Evolutionary conservation across 2,888 invertebrate species (phyloP), one percentile per base, ranked within the genome.

Genomic region (Ernsta delagoae): DNA sequence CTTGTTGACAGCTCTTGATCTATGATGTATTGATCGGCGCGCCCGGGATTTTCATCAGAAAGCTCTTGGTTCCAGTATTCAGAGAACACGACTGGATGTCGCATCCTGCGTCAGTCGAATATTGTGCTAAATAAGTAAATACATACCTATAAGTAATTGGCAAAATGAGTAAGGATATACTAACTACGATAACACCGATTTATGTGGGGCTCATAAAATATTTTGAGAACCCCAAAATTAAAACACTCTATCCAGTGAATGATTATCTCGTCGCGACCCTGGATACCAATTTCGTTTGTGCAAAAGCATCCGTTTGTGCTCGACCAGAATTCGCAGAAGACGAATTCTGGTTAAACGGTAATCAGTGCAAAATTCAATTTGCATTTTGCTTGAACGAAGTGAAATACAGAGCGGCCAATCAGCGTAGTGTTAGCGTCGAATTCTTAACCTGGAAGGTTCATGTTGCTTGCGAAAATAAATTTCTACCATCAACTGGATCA

Each of bases 271-370:
- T 53, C 5, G 54, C 34, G 31, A 45, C 54, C 54, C 11, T 67
- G 36, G 66, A 67, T n/a, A 54, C 66, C n/a, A 24, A 36, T 34
- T 4, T 61, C 7, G n/a, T 45, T 6, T 54, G 66, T 16, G 45
- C 66, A 39, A 67, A 45, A 24, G 11, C 66, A 5, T 67, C 66
- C 0, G 66, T 61, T 16, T 67, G 66, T 31, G 66, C 66, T 5
- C 60, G 60, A 2, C 3, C 4, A 36, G 60, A 67, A 4, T 67
- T 67, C 53, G 60, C 60, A 2, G 34, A 67, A 34, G 34, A 67
- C 8, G 60, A 61, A 45, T 61, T 67, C 45, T 67, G 66, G 66
- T 45, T 67, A 11, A 67, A 67, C 45, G 60, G 66, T 11, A 43
- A 54, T 9, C 43, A 59, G 36, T 54, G 43, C 11, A 53, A 43